Evolutionary conservation across 2,888 invertebrate genomes (phyloP), one percentile per base, ranked within the genome.

Genomic region (Nemurella pictetii): DNA sequence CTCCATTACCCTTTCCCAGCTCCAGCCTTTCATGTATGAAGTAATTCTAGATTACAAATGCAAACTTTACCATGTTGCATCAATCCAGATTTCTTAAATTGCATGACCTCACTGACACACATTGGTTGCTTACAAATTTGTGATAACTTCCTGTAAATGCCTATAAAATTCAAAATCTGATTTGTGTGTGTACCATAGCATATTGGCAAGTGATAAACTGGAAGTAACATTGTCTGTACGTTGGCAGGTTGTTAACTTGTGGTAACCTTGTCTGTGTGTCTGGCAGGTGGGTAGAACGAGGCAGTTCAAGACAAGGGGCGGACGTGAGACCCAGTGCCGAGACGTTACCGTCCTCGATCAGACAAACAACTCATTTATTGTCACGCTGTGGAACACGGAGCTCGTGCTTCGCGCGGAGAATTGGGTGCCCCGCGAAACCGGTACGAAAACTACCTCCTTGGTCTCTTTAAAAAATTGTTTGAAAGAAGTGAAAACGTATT

Each of bases 311-410:
- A 93, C 94, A 0, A 94, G 92, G 90, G 89, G 91, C 87, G 94
- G 94, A 88, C 90, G 91, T 84, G 91, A 92, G 28, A 90, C 93
- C 88, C 91, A 92, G 20, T 93, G 94, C 77, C 92, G 95, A 3
- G 94, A 94, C 87, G 90, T 96, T 7, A 93, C 94, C 86, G 92
- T 95, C 7, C 93, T 93, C 89, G 94, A 94, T 90, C 93, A 92
- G 88, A 94, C 92, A 25, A 92, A 91, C 72, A 92, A 92, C 27
- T 94, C 93, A n/a, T 90, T 94, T 7, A 90, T 92, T 27, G 89
- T 94, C 84, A 90, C 94, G 72, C 91, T 95, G 80, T 96, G 96
- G 93, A 94, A 96, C 86, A 90, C 92, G 0, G 95, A 95, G 86
- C 93, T 94, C 88, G 94, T 96, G 84, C 91, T 92, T 87, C 92